These are phyloP conservation scores for Monodelphis domestica DNA, from an alignment of 2,797 vertebrate species.

Conservation along the genomic window DNA sequence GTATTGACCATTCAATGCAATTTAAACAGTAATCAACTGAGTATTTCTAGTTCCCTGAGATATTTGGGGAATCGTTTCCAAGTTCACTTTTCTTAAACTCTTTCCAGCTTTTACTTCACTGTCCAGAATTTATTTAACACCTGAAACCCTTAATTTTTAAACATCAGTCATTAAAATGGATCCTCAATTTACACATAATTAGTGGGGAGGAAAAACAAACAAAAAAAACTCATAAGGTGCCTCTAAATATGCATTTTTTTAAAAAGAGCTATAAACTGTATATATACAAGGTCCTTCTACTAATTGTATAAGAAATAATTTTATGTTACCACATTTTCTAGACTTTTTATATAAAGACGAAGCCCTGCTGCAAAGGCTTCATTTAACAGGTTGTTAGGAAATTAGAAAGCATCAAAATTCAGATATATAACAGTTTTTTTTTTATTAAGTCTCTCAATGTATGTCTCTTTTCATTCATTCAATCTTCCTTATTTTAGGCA, in stretches of 20 bases:
- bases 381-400: background rate
- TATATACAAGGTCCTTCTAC: background rate
- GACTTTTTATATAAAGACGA: conserved; percentile 18
- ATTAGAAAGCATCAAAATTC: background rate
- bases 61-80: conserved; percentile 28
- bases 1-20: background rate
- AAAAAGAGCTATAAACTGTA: conserved; percentile 1
- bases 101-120: background rate
- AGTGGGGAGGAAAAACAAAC: background rate
- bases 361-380: background rate
- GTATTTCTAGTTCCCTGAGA: conserved; percentile 28
- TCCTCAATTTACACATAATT: background rate
- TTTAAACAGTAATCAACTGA: background rate
- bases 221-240: background rate
- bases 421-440: background rate
- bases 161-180: background rate
- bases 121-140: conserved; percentile 38
- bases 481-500: background rate
- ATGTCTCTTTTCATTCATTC: background rate
- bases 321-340: background rate
- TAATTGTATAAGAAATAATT: conserved; percentile 19
- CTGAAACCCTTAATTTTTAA: background rate
- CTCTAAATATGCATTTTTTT: background rate
- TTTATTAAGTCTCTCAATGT: background rate
- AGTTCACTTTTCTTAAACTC: background rate